Evolutionary conservation across 2,797 vertebrate genomes (phyloP), one percentile per base, ranked within the genome.

Genomic region (Notoglanidium macrostoma): DNA sequence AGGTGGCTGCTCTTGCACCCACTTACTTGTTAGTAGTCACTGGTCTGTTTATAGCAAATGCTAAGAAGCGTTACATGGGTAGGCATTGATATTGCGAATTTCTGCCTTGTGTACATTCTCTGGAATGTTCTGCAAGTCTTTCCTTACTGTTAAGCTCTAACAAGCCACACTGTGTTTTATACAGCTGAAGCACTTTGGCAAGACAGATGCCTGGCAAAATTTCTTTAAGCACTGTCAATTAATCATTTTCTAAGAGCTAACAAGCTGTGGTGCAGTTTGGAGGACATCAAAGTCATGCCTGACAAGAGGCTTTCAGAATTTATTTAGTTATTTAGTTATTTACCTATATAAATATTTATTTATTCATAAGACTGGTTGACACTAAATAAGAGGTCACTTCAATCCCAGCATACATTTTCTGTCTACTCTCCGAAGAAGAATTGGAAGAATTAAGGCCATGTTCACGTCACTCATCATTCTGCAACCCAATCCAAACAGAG

Each of bases 401-500:
- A 88, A 91, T 89, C 88, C 89, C 90, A 92, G 89, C 83, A 91
- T 90, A 23, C 17, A 55, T 11, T 61, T 29, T 76, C 46, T 26
- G 12, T 73, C n/a, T 90, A 86, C 90, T 91, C 67, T 92, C 87
- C 90, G 87, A 91, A 92, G 91, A 92, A 88, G 89, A 57, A 87
- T 86, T 83, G 88, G 92, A n/a, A n/a, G n/a, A n/a, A 89, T 90
- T 92, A 89, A 92, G 89, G 63, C 57, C 88, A 90, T 92, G 87
- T 92, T 92, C 88, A 91, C 11, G 9, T 57, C 54, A 59, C 32
- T 59, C 46, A 23, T 83, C 76, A 81, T 88, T 26, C 78, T 29
- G 32, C 65, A 68, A 21, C 63, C 49, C 90, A 91, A 93, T 92
- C 88, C 90, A 91, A 93, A 94, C 90, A 91, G 81, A 92, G n/a